Conservation (phyloP, 1,140 invertebrate genomes). For the Yoshiicerus persimilis region DNA sequence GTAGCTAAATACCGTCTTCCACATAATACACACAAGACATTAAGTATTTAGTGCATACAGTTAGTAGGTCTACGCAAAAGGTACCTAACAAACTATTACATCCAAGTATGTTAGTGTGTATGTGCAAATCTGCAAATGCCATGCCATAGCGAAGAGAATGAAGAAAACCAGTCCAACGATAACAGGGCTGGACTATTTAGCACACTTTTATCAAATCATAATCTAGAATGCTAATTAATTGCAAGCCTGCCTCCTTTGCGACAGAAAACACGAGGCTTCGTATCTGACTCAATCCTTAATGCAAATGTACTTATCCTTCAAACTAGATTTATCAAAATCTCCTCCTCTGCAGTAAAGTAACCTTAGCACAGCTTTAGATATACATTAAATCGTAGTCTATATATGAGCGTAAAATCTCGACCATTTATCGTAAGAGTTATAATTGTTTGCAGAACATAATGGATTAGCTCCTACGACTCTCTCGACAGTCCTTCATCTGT, state of each 20-base stretch:
- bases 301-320: no score
- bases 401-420: no score
- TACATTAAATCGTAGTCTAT: no score
- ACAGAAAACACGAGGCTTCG: not conserved
- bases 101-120: not conserved
- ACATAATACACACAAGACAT: not conserved
- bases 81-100: not conserved
- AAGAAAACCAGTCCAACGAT: not conserved
- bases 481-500: not conserved
- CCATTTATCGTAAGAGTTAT: no score
- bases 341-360: no score
- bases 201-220: not conserved
- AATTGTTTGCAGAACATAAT: no score
- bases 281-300: no score
- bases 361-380: no score
- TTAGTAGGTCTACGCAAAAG: not conserved
- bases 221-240: not conserved
- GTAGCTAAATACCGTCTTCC: not conserved
- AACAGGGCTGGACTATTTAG: not conserved
- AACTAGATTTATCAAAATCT: no score
- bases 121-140: not conserved
- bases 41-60: no score
- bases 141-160: not conserved
- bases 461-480: no score
- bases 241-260: not conserved